Base-by-base conservation (phyloP, 2,888 invertebrate species). In the Pocota personata region DNA sequence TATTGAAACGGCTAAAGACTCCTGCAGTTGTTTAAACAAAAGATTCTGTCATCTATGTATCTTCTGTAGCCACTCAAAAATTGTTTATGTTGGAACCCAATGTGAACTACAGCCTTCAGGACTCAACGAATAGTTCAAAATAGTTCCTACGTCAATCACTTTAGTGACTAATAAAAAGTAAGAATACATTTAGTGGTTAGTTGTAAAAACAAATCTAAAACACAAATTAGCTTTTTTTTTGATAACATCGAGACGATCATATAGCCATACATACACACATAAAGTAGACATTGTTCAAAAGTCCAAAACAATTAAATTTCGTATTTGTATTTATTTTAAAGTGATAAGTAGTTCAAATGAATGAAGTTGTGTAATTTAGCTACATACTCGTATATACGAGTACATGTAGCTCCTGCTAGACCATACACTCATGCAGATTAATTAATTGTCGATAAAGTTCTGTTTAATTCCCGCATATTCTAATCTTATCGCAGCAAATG, bases 361-460 rank as follows among this genome's bases (percentile, higher is more conserved):
- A 32, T 35, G 5, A 19, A 52, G 3, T 55, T 27, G 14, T 24
- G 14, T 14, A 19, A 12, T 0, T 8, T 48, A 1, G 48, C 19
- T 7, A 37, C 57, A 40, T 19, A 37, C 40, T 5, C 4, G 2
- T 12, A 35, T 2, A 35, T 40, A 40, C 40, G 1, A 3, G 24
- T 24, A 24, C 4, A 10, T 43, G 8, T 21, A 16, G 4, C 21
- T 21, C 10, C 46, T 21, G 35, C 48, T 37, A 14, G 24, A 10
- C 24, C 16, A 48, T 60, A 37, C 52, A 46, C 43, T 64, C 55
- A 50, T 7, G 24, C 46, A 43, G 40, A 21, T 75, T 62, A 75
- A 78, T 78, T 78, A 78, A 78, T 43, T 71, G 78, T 78, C 78
- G 78, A 78, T 78, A 69, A 71, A 52, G 52, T 69, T 69, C 62